Percentiles rank a stretch among this genome's conserved stretches.
Evolutionary conservation across 2,888 invertebrate genomes (phyloP).

Genomic region (Idaea dimidiata): DNA sequence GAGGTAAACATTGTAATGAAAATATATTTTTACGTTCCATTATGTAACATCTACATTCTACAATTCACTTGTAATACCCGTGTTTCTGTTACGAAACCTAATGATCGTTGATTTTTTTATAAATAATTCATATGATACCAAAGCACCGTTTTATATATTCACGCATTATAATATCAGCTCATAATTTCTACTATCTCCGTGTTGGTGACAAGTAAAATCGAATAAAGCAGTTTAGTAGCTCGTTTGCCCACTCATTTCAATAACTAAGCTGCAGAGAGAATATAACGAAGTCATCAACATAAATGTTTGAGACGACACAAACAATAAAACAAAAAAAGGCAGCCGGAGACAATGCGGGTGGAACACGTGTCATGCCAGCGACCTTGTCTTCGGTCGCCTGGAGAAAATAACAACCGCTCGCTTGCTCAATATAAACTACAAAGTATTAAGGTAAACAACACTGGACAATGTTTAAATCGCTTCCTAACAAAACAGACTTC

Average conservation of each 20-base stretch:
- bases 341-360: constrained; percentile 43
- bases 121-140: neutral
- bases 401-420: constrained; percentile 37
- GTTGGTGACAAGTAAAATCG: neutral
- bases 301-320: constrained; percentile 17
- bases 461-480: constrained; percentile 42
- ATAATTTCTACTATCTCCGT: neutral
- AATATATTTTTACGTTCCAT: neutral
- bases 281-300: neutral
- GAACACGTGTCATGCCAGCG: constrained; percentile 56
- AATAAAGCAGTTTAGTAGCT: neutral
- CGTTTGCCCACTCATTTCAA: neutral
- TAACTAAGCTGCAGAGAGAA: neutral
- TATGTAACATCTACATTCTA: constrained; percentile 1
- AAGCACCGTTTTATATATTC: neutral
- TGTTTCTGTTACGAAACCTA: neutral
- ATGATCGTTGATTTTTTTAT: neutral
- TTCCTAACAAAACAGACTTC: constrained; percentile 9
- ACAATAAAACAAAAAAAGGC: constrained; percentile 32
- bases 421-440: constrained; percentile 28
- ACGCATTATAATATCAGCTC: neutral
- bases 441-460: constrained; percentile 43
- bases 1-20: constrained; percentile 10
- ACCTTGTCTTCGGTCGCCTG: constrained; percentile 51
- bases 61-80: constrained; percentile 1